Evolutionary conservation across 2,797 vertebrate genomes (phyloP).

Genomic region (Gymnothorax reevesii): DNA sequence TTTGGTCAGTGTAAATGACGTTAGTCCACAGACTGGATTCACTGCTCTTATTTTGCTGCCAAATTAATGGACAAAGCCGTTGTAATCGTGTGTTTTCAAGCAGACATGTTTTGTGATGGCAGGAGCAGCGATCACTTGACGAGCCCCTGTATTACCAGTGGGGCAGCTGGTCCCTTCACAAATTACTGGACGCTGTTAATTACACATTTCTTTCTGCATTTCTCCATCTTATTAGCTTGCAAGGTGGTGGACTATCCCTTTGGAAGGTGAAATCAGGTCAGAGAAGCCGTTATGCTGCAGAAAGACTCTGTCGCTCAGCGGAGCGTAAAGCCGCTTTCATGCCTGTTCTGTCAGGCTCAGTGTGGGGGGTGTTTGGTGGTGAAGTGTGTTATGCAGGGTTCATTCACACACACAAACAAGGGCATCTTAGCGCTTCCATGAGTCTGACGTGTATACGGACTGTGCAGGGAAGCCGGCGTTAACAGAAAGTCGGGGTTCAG

Average conservation of each 20-base stretch:
- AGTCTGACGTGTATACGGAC: no score
- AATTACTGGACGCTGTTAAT: slow-evolving; percentile 71
- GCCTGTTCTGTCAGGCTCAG: no score
- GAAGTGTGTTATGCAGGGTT: no score
- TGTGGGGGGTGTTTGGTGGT: no score
- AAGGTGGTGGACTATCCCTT: slow-evolving; percentile 26
- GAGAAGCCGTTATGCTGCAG: not conserved
- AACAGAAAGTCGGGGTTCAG: no score
- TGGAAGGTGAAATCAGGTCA: not conserved
- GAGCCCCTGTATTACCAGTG: slow-evolving; percentile 51
- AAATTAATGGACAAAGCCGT: slow-evolving; percentile 62
- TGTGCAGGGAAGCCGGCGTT: no score
- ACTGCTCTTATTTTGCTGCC: slow-evolving; percentile 51
- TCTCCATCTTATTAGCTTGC: slow-evolving; percentile 48
- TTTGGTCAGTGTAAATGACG: slow-evolving; percentile 56
- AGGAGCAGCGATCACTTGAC: slow-evolving; percentile 57
- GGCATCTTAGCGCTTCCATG: no score
- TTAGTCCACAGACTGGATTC: slow-evolving; percentile 38
- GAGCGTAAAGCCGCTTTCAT: no score
- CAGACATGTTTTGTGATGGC: slow-evolving; percentile 61
- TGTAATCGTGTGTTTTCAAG: slow-evolving; percentile 77
- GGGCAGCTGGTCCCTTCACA: slow-evolving; percentile 52
- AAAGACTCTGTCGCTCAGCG: not conserved
- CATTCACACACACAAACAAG: no score
- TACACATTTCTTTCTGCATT: slow-evolving; percentile 57